Evolutionary conservation across 2,113 vertebrate genomes (phyloP), one percentile per base, ranked within the genome.

Genomic region (Dryoscopus gambensis): DNA sequence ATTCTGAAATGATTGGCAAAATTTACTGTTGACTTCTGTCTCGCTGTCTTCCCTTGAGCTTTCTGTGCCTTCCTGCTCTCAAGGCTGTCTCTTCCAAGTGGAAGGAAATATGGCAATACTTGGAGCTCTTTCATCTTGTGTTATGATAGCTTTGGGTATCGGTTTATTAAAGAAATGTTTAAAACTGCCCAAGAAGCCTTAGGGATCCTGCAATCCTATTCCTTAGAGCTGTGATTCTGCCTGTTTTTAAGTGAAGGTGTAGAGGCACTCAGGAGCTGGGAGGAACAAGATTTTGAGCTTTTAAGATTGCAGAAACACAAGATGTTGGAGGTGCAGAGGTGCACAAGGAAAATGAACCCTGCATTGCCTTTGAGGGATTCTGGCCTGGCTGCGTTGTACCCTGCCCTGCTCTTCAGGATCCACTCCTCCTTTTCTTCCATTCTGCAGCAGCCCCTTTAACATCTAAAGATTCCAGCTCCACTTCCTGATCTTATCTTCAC

Each of bases 261-360:
- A 30, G 40, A 69, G 31, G n/a, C 3, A 2, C 35, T 37, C 59
- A 49, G 63, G 39, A 87, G 19, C 23, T 12, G 35, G 69, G 28
- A 93, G 39, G 68, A 81, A 40, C 20, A 27, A n/a, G 65, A 59
- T 20, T 40, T 59, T 23, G 40, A 50, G 35, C 31, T 42, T 42
- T 70, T 63, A 28, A 50, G 53, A 52, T 1, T 44, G n/a, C 17
- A 78, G 73, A 27, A 65, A 40, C 33, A 44, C 49, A 75, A 82
- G 23, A 40, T 52, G 13, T 15, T 90, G 39, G 63, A 85, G 64
- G 21, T 35, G 46, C 28, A 57, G 82, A 47, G 63, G 19, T 53
- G 18, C 0, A 1, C 19, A 8, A 50, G 53, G n/a, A 44, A 57
- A 21, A 14, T 1, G 44, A 70, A 10, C 50, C 37, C 39, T 44